Conservation (phyloP, 2,113 vertebrate genomes). For the Potamarius usumacintae region DNA sequence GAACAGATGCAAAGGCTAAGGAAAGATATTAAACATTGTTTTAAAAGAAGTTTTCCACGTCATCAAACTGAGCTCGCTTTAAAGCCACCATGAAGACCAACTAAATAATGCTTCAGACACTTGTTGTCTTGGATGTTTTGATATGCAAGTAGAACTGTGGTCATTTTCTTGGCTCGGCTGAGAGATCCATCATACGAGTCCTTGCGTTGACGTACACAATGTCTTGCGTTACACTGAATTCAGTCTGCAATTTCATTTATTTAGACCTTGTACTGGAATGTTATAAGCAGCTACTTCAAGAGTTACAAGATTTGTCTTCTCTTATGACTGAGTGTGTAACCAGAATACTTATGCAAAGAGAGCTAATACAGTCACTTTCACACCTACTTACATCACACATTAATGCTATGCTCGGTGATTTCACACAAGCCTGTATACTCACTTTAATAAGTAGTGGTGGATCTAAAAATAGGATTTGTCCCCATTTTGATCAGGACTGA, state of each 20-base stretch:
- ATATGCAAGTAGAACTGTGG: neutral
- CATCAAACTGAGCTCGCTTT: neutral
- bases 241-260: neutral
- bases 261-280: neutral
- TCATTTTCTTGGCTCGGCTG: neutral
- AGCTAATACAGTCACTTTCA: constrained; percentile 22
- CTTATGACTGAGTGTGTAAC: neutral
- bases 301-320: neutral
- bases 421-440: neutral
- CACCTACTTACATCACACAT: neutral
- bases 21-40: neutral
- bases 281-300: constrained; percentile 2
- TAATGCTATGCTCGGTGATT: neutral
- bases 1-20: neutral
- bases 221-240: neutral
- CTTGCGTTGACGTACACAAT: neutral
- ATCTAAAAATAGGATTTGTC: neutral
- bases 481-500: neutral
- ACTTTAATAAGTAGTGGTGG: neutral
- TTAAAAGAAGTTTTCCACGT: neutral
- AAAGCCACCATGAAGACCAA: neutral
- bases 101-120: neutral
- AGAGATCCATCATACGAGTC: neutral
- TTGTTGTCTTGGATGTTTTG: neutral
- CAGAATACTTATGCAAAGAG: neutral